phyloP scores from a whole-genome alignment of 2,888 invertebrate species.

The Tetragonula carbonaria region DNA sequence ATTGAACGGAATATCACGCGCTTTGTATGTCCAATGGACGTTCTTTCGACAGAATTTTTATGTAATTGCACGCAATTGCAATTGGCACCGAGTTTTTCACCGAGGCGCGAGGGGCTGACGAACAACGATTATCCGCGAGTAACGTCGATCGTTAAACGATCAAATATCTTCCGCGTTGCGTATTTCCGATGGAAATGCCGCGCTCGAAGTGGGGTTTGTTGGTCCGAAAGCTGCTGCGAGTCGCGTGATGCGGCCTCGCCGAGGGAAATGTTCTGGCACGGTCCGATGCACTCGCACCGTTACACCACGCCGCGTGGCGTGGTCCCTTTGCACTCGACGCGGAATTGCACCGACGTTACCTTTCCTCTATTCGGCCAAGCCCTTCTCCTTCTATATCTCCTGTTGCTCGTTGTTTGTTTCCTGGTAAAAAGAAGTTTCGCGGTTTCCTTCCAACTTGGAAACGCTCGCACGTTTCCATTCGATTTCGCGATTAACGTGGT shows the following conservation, averaged over 20 bases:
- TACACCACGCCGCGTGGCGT: conserved; percentile 54
- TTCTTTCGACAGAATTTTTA: too few species aligned
- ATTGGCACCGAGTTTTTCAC: neutral
- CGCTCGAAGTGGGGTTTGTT: neutral
- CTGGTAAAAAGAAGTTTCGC: neutral
- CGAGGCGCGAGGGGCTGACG: neutral
- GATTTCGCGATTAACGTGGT: neutral
- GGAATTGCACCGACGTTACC: conserved; percentile 9
- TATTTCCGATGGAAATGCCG: conserved; percentile 4
- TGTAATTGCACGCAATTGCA: neutral
- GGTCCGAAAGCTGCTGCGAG: conserved; percentile 15
- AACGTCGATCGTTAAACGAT: conserved; percentile 17
- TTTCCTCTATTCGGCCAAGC: neutral
- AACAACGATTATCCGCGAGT: neutral
- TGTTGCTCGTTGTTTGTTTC: neutral
- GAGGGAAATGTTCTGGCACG: conserved; percentile 60
- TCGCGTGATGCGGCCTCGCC: conserved; percentile 45
- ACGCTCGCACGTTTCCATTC: too few species aligned
- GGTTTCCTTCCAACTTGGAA: too few species aligned
- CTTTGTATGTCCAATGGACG: too few species aligned
- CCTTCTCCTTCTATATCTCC: neutral
- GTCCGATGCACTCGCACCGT: conserved; percentile 71
- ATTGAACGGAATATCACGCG: too few species aligned
- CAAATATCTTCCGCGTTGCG: conserved; percentile 35
- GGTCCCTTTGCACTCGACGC: conserved; percentile 11